Evolutionary conservation across 2,113 vertebrate genomes (phyloP), one percentile per base, ranked within the genome.

Genomic region (Neofelis nebulosa): DNA sequence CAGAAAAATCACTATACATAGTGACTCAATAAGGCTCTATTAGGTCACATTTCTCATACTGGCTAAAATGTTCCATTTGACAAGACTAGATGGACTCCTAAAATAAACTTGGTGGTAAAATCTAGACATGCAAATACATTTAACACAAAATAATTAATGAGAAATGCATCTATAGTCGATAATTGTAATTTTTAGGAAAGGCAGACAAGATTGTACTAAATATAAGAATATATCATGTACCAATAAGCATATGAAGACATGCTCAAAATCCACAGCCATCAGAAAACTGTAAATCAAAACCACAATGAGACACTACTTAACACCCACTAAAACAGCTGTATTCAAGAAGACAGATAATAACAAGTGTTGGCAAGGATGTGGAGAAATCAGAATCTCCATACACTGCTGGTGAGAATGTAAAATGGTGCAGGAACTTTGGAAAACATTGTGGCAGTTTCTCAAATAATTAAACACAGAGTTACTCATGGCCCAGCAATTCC

Each of bases 261-360:
- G 36, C 36, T 88, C 55, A 52, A 36, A 61, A 85, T 55, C 66
- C 66, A 68, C 79, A 50, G 69, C 38, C 55, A 78, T 29, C 21
- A 92, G 33, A 21, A 57, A 96, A 92, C 90, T 52, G 11, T 36
- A 93, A 97, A 86, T 73, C n/a, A 92, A 94, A 95, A 90, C 31
- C 38, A 89, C 15, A 89, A 74, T n/a, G 10, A 92, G 27, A 89
- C 14, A 89, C 3, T 12, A 86, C 41, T 80, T 90, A 23, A 83
- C 4, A 91, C 23, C 57, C 57, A 92, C 21, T 41, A 94, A 8
- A 25, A 68, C 16, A 86, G 68, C 33, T 65, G 19, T 7, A 79
- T 50, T 21, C 7, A 93, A 83, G 91, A 61, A 7, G 65, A 76
- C 9, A 66, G 7, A 50, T 7, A 78, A 5, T 18, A 50, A 92